phyloP scores from a whole-genome alignment of 2,888 invertebrate species.

The Oscheius sp. region DNA sequence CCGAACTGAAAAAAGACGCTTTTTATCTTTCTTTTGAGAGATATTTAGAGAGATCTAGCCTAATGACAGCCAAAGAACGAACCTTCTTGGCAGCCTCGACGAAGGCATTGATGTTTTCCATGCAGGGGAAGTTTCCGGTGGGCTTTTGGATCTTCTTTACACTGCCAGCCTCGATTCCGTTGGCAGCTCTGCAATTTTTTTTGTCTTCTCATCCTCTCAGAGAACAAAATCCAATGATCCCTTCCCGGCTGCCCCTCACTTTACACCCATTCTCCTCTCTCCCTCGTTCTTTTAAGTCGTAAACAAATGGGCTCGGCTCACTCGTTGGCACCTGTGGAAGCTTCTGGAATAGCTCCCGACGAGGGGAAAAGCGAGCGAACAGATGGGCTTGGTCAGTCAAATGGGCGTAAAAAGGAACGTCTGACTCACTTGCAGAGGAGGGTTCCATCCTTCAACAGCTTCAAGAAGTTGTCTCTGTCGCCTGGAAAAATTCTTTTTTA shows the following conservation, averaged over 20 bases:
- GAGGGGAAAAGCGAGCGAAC: too few species aligned
- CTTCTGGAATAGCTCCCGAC: background rate
- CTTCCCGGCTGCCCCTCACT: background rate
- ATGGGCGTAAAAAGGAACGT: slow-evolving; percentile 85
- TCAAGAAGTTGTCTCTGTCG: slow-evolving; percentile 92
- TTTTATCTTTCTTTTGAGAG: background rate
- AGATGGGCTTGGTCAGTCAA: background rate
- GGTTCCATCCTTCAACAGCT: slow-evolving; percentile 86
- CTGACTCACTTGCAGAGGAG: slow-evolving; percentile 83
- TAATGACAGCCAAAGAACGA: background rate
- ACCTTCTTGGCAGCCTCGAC: slow-evolving; percentile 81
- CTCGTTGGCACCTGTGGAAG: background rate
- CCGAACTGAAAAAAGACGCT: slow-evolving; percentile 76
- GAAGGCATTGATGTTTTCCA: slow-evolving; percentile 98
- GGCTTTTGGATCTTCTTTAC: slow-evolving; percentile 91
- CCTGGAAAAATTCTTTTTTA: slow-evolving; percentile 66
- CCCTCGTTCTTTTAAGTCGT: slow-evolving; percentile 8
- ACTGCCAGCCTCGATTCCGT: slow-evolving; percentile 83
- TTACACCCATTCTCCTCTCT: slow-evolving; percentile 1
- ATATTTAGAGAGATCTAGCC: background rate
- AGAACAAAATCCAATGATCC: background rate
- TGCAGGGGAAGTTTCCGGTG: slow-evolving; percentile 93
- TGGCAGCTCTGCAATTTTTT: slow-evolving; percentile 79
- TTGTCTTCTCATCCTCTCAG: background rate
- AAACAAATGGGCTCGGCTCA: background rate